Evolutionary conservation across 2,888 invertebrate genomes (phyloP).

Genomic region (Bruchidius siliquastri): DNA sequence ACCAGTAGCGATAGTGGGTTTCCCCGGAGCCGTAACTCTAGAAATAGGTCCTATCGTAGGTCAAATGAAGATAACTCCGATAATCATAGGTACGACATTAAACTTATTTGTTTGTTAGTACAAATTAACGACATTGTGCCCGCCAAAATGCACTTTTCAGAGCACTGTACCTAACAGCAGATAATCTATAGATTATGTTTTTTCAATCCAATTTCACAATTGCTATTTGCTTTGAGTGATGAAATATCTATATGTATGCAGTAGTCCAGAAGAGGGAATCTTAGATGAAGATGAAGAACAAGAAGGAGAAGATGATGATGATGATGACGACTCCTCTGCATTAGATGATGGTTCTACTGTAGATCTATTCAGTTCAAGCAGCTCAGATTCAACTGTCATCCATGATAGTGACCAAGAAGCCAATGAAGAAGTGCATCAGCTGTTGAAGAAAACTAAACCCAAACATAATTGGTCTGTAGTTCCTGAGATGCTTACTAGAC

Average conservation of each 20-base stretch:
- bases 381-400: constrained; percentile 24
- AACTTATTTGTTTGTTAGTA: too few species aligned
- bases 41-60: constrained; percentile 29
- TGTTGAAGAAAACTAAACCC: constrained; percentile 58
- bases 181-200: too few species aligned
- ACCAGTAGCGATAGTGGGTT: constrained; percentile 35
- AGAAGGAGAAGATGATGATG: constrained; percentile 12
- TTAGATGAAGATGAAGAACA: constrained; percentile 20
- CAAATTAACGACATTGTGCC: too few species aligned
- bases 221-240: background rate
- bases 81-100: background rate
- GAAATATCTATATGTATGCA: constrained; percentile 7
- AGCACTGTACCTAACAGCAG: too few species aligned
- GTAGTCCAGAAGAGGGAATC: constrained; percentile 11
- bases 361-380: constrained; percentile 10
- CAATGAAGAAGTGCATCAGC: constrained; percentile 34
- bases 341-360: background rate
- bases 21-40: constrained; percentile 26
- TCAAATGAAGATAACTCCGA: background rate
- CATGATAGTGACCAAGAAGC: constrained; percentile 38
- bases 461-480: constrained; percentile 62
- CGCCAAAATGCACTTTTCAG: too few species aligned
- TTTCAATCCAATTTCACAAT: too few species aligned
- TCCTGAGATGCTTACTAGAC: constrained; percentile 62
- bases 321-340: background rate